Evolutionary conservation across 2,888 invertebrate species (phyloP), one percentile per base, ranked within the genome.

Genomic region (Reticulitermes lucifugus): DNA sequence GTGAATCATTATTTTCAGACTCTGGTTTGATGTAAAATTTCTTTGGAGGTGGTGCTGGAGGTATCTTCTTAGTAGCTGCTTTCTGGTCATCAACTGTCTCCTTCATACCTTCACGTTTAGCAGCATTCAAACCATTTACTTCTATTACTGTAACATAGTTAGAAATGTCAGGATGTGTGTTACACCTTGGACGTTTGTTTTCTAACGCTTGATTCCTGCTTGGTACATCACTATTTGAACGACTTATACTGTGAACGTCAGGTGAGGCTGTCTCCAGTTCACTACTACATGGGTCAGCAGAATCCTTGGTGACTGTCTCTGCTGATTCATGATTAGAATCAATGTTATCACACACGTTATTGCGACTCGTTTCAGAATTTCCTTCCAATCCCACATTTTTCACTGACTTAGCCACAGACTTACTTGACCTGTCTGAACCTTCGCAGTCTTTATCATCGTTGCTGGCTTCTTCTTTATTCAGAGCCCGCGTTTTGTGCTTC

Each of bases 81-180:
- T 92, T 92, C 88, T 90, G 90, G 43, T 89, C 89, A 86, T 90
- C 90, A 85, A 90, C 89, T 77, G 92, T 92, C 88, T 92, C 91
- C 89, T 95, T 95, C 89, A 94, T 92, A 80, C 89, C 89, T 51
- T 89, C 89, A 79, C 88, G 88, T 87, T 90, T 90, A 87, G 90
- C 90, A 77, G 90, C 89, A 51, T 88, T 90, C 90, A 90, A 87
- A 14, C 96, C 97, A 91, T 96, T 97, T 70, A 97, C 96, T 93
- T 96, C 96, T 89, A 97, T 97, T 88, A 97, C 97, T 86, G 97
- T 97, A 88, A 97, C 95, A 91, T 97, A 97, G 91, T 96, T 93
- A 89, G 92, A 93, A 41, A 84, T 84, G 25, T 84, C 79, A n/a
- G 84, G 84, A 73, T 84, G 84, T 71, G 84, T 84, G 51, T 84